Percentiles rank a stretch among this genome's conserved stretches.
Evolutionary conservation across 1,140 invertebrate species (phyloP).

Genomic region (Phthorimaea operculella): DNA sequence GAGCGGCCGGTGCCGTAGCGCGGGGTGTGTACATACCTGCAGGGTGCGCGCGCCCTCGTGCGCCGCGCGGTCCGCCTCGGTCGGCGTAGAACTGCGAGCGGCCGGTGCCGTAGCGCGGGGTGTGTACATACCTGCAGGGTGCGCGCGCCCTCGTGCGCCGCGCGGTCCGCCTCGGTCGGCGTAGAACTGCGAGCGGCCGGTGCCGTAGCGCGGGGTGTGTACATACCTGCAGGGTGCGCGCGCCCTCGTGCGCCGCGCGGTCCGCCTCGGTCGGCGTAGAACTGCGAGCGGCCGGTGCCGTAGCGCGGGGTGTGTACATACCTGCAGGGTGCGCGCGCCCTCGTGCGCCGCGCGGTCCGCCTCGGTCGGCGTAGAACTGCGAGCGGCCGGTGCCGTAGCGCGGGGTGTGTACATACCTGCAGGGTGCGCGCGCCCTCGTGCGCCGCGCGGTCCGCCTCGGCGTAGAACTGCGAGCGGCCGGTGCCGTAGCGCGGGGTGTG

Average conservation of each 20-base stretch:
- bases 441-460: conserved; percentile 71
- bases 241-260: conserved; percentile 62
- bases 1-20: conserved; percentile 80
- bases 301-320: conserved; percentile 67
- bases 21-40: conserved; percentile 39
- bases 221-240: conserved; percentile 14
- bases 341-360: conserved; percentile 62
- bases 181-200: conserved; percentile 84
- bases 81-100: conserved; percentile 83
- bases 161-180: conserved; percentile 50
- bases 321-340: conserved; percentile 65
- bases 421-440: conserved; percentile 70
- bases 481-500: conserved; percentile 76
- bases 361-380: conserved; percentile 78
- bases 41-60: conserved; percentile 58
- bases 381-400: conserved; percentile 80
- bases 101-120: conserved; percentile 75
- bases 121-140: conserved; percentile 15
- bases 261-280: conserved; percentile 74
- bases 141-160: conserved; percentile 63
- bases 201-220: conserved; percentile 71
- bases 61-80: conserved; percentile 39
- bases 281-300: conserved; percentile 80
- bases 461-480: conserved; percentile 83
- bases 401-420: too few relatives aligned